phyloP scores from a whole-genome alignment of 2,113 vertebrate species.

The Poicephalus gulielmi region DNA sequence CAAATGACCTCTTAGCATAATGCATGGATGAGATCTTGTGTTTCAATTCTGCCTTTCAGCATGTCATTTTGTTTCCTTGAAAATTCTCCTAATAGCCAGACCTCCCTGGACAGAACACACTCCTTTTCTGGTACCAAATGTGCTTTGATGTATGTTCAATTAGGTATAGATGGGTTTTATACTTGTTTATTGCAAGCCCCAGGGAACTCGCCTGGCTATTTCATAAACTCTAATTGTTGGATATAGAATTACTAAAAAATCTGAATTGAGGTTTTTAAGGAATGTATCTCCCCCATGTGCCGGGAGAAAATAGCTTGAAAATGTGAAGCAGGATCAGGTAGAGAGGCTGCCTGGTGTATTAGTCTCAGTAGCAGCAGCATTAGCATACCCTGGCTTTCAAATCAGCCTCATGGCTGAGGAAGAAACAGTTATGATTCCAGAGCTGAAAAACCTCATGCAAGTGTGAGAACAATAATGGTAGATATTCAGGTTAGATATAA shows the following conservation, averaged over 20 bases:
- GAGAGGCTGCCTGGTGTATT: background rate
- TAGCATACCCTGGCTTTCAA: background rate
- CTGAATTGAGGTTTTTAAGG: background rate
- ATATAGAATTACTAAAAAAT: background rate
- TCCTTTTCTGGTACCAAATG: background rate
- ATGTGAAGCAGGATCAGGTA: background rate
- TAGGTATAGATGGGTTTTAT: background rate
- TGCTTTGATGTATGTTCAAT: background rate
- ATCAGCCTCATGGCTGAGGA: background rate
- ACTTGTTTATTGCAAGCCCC: background rate
- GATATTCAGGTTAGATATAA: background rate
- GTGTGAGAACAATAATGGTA: background rate
- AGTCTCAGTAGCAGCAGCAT: background rate
- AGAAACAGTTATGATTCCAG: background rate
- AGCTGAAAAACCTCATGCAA: background rate
- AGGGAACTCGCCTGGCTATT: background rate
- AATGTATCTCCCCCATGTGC: background rate
- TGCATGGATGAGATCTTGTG: background rate
- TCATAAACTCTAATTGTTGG: background rate
- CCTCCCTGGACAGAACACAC: background rate
- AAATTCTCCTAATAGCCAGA: background rate
- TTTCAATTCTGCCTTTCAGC: background rate
- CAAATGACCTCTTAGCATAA: background rate
- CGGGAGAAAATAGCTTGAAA: background rate
- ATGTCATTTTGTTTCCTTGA: background rate